Evolutionary conservation across 2,113 vertebrate genomes (phyloP), one percentile per base, ranked within the genome.

Genomic region (Alexandromys fortis): DNA sequence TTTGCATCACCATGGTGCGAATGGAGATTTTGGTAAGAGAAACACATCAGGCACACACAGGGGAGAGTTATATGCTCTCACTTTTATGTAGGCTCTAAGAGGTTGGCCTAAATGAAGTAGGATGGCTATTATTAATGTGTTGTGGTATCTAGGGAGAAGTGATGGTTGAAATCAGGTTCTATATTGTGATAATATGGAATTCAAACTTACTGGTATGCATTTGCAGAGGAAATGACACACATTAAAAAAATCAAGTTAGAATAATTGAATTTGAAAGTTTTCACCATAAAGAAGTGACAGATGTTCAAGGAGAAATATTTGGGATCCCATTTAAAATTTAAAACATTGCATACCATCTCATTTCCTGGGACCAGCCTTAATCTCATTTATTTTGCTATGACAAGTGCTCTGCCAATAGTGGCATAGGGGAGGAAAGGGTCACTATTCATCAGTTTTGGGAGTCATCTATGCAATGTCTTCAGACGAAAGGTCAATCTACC

Each of bases 31-130:
- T 35, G 0, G 17, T 90, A 90, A 49, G 33, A n/a, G 14, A 90
- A 65, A n/a, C n/a, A 17, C 4, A 3, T 35, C 11, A 26, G 1
- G 12, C 0, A 16, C 10, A 58, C 7, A 58, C 2, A 21, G 33
- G 35, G 21, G 11, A 42, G 8, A 12, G 7, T n/a, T 0, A 33
- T 5, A 1, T 22, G 38, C 61, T 14, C 87, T 76, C 38, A 22
- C 3, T 45, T 24, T 19, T 58, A 73, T 5, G 17, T 45, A 2
- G 4, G n/a, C 21, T 58, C 2, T 12, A 21, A 73, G 30, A 35
- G 17, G 55, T 17, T 19, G 55, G 55, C 1, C 55, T 55, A 16
- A n/a, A n/a, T n/a, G n/a, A 55, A 42, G 42, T 5, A 55, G 0
- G 0, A 5, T 55, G 55, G 55, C 19, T 55, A 55, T 55, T 55